Evolutionary conservation across 1,140 invertebrate species (phyloP), one percentile per base, ranked within the genome.

Genomic region (Meteorus sp.): DNA sequence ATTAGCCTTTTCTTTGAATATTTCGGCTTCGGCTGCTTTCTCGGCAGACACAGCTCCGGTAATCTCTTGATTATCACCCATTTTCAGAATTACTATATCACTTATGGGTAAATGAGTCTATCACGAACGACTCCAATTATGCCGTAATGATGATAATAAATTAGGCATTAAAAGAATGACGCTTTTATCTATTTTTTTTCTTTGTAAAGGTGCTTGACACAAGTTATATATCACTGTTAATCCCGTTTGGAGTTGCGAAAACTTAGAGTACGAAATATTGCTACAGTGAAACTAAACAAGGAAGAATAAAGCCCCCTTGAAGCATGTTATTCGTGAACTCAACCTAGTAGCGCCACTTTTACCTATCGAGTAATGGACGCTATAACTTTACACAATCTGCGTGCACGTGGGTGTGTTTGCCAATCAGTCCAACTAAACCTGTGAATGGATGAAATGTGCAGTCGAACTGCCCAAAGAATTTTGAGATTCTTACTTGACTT

Each of bases 1-100:
- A 79, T 95, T 95, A 9, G 92, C 93, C 72, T 90, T 82, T 70
- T 90, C 87, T 82, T 95, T 95, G 54, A 87, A 82, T 68, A 86
- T 82, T 78, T 92, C 89, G 7, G 92, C 91, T 69, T 79, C 77
- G 55, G 81, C 69, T 15, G 73, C 69, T 62, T 81, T 72, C 68
- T 84, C 79, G 33, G 71, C 62, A 25, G 71, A 68, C 45, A 66
- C 60, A n/a, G 53, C 52, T 56, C 52, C 62, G 4, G 58, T 54
- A 8, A 66, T 60, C 23, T 71, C 68, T 13, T 50, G 63, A 65
- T 70, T 73, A 35, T 68, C 69, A 62, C 66, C 69, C 73, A 76
- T 77, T 17, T 20, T n/a, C 31, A 22, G n/a, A 29, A 48, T 29
- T 23, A 52, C 27, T 13, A 37, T 4, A 52, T 31, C 50, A 35